These are phyloP conservation scores for Monopis laevigella DNA, from an alignment of 2,888 invertebrate species.

Conservation along the genomic window DNA sequence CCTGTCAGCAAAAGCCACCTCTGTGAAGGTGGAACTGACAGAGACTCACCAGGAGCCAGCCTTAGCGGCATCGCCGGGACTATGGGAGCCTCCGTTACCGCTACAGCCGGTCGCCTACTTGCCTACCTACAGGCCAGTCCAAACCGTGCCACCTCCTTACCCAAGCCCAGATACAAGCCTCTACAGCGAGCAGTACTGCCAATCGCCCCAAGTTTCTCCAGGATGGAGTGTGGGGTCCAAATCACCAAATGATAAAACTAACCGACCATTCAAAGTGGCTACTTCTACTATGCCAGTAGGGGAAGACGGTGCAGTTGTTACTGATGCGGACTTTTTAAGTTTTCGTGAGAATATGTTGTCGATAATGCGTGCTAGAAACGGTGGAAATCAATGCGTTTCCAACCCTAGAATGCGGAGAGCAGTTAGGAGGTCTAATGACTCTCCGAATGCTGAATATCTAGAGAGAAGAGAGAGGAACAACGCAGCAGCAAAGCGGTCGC, in stretches of 20 bases:
- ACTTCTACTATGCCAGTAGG: neutral
- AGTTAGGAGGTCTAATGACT: conserved; percentile 35
- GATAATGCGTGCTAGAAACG: conserved; percentile 72
- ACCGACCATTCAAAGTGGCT: conserved; percentile 6
- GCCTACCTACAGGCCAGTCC: neutral
- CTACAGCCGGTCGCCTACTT: conserved; percentile 3
- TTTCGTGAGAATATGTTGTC: conserved; percentile 76
- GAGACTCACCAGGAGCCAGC: neutral
- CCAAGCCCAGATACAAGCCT: conserved; percentile 9
- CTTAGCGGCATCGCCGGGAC: conserved; percentile 4
- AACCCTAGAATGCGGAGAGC: conserved; percentile 79
- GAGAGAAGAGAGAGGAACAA: conserved; percentile 92
- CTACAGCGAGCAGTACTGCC: conserved; percentile 18
- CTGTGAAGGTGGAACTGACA: neutral
- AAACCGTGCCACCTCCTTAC: conserved; percentile 1
- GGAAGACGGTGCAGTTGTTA: neutral
- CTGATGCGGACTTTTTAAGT: conserved; percentile 71
- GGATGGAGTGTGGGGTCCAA: conserved; percentile 2
- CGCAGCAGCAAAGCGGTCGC: conserved; percentile 92
- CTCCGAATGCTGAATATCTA: conserved; percentile 83
- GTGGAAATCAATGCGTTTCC: conserved; percentile 59
- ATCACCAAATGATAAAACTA: conserved; percentile 1
- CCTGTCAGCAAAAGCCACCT: conserved; percentile 22
- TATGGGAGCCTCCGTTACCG: neutral
- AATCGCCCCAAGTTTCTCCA: conserved; percentile 13